A percentile compares a stretch with the other conserved stretches of the same genome.
These are phyloP conservation scores for Tetragnatha montana DNA, from an alignment of 2,888 invertebrate genomes.

Conservation along the genomic window DNA sequence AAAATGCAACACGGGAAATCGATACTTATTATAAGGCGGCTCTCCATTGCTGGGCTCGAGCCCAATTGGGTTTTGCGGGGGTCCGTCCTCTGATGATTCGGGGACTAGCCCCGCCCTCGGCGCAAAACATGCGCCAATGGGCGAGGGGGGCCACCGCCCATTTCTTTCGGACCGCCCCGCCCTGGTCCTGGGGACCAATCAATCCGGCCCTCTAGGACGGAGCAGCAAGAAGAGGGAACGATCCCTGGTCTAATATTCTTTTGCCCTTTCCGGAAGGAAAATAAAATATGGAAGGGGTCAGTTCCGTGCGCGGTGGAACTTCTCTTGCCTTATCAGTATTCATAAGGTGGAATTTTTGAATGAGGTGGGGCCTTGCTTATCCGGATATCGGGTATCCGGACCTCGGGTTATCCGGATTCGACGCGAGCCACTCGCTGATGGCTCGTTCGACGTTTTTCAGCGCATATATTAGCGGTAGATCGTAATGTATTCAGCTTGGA, in stretches of 20 bases:
- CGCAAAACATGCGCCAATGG: conserved; percentile 68
- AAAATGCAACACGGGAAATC: conserved; percentile 65
- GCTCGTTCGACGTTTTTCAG: too few relatives aligned
- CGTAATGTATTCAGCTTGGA: too few relatives aligned
- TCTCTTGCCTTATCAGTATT: too few relatives aligned
- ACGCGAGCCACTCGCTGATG: too few relatives aligned
- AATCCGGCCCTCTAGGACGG: background rate
- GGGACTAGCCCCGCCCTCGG: conserved; percentile 51
- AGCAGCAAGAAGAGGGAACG: conserved; percentile 3
- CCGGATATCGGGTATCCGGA: too few relatives aligned
- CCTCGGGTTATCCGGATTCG: too few relatives aligned
- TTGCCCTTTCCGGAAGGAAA: background rate
- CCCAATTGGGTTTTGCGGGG: conserved; percentile 63
- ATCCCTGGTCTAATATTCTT: background rate
- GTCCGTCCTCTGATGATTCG: conserved; percentile 62
- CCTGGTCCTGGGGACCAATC: conserved; percentile 42
- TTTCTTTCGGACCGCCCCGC: conserved; percentile 43
- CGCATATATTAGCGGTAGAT: too few relatives aligned
- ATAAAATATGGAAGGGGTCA: conserved; percentile 9
- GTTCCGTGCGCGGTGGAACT: too few relatives aligned
- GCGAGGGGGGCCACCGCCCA: conserved; percentile 36
- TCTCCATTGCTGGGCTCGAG: conserved; percentile 51
- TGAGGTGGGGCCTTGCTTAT: too few relatives aligned
- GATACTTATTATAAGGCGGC: conserved; percentile 66
- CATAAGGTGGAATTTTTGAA: too few relatives aligned